phyloP scores from a whole-genome alignment of 2,888 invertebrate genomes.

The Allolobophora icterica region DNA sequence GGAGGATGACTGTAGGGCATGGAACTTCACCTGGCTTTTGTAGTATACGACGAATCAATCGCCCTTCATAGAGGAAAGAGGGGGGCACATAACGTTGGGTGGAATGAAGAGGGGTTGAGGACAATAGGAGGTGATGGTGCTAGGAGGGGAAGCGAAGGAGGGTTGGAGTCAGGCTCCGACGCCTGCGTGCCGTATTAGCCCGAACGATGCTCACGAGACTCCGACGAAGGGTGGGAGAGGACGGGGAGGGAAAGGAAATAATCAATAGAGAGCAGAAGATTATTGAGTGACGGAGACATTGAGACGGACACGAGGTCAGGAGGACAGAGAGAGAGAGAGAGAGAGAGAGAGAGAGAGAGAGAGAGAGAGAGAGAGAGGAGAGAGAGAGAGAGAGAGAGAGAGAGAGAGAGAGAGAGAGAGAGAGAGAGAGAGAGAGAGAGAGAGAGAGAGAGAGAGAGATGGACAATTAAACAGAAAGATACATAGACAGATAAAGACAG shows the following conservation, averaged over 20 bases:
- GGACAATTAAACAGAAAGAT: neutral
- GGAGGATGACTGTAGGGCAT: neutral
- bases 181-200: constrained; percentile 8
- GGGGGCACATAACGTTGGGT: neutral
- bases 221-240: neutral
- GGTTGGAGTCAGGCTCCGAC: neutral
- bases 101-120: neutral
- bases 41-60: neutral
- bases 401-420: neutral
- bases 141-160: neutral
- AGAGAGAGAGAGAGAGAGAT: too few relatives aligned
- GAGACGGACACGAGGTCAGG: neutral
- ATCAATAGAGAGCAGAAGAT: neutral
- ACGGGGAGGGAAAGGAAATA: neutral
- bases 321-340: neutral
- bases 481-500: neutral
- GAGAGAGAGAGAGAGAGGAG: too few relatives aligned
- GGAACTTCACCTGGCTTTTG: neutral
- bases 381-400: neutral
- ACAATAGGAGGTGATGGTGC: neutral
- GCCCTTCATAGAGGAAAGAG: neutral
- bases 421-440: neutral
- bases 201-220: neutral
- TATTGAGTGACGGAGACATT: neutral
- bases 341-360: too few relatives aligned